A percentile compares a stretch with the other conserved stretches of the same genome.
These are phyloP conservation scores for Ancistrus triradiatus DNA, from an alignment of 2,113 vertebrate species.

Conservation along the genomic window DNA sequence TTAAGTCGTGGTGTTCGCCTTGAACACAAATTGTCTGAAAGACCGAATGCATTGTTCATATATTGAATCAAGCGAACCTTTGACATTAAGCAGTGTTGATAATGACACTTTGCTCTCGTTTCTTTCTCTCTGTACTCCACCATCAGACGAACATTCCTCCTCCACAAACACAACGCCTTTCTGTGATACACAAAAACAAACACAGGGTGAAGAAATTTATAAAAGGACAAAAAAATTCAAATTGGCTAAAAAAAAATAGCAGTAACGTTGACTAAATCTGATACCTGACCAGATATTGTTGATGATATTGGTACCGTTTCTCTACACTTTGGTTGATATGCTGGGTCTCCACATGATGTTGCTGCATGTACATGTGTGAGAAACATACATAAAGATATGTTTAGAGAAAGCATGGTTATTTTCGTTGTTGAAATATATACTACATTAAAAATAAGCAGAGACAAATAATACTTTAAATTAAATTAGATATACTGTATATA, in stretches of 20 bases:
- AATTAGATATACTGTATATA: too few relatives aligned
- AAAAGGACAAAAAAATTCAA: conserved; percentile 2
- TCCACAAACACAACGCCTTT: conserved; percentile 65
- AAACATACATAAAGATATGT: conserved; percentile 34
- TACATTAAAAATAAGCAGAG: too few relatives aligned
- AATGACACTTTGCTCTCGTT: conserved; percentile 61
- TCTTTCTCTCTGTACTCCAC: conserved; percentile 47
- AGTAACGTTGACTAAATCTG: not conserved
- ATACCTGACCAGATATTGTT: conserved; percentile 54
- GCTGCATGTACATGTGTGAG: conserved; percentile 52
- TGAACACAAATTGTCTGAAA: not conserved
- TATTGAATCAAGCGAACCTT: conserved; percentile 66
- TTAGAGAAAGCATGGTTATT: too few relatives aligned
- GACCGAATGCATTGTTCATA: not conserved
- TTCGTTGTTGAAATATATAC: too few relatives aligned
- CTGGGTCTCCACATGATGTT: conserved; percentile 43
- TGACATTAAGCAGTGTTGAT: conserved; percentile 54
- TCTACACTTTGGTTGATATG: conserved; percentile 43
- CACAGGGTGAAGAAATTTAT: not conserved
- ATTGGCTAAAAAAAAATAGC: conserved; percentile 12
- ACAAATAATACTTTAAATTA: too few relatives aligned
- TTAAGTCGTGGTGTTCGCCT: too few relatives aligned
- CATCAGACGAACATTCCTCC: conserved; percentile 55
- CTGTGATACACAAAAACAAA: conserved; percentile 52
- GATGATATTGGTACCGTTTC: conserved; percentile 40